Evolutionary conservation across 2,888 invertebrate genomes (phyloP), one percentile per base, ranked within the genome.

Genomic region (Sisyra terminalis): DNA sequence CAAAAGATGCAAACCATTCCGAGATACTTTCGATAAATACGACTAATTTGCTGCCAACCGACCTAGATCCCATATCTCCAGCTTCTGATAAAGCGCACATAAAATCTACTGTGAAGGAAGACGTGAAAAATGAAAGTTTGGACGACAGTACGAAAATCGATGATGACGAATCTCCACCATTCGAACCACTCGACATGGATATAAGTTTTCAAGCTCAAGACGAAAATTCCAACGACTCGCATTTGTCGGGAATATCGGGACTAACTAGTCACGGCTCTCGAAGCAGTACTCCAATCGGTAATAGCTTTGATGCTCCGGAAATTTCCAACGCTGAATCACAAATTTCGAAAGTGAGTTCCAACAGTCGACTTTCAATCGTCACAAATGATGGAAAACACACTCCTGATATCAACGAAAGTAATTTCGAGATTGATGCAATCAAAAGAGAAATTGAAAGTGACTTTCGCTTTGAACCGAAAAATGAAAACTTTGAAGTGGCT

Each of bases 61-160:
- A 86, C 57, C 63, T 86, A 35, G 85, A 86, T 60, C 82, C 85
- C 30, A 78, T 86, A 6, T 85, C 85, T 47, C 85, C 85, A 1
- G 83, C 81, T 46, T 84, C 84, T 0, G 78, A 78, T 44, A 75
- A 73, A 51, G 73, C 70, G 39, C 70, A 70, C 52, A 64, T 70
- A 36, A 11, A 46, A 45, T 29, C 36, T 24, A 18, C 29, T 39
- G 49, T 16, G 29, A 29, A 38, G 46, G 10, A 44, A 50, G 50
- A 48, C 51, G 56, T 37, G 18, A 52, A 51, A 5, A 55, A 55
- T 39, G 45, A 53, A 3, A 62, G 59, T 46, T 54, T 59, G 1
- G 65, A 67, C 39, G 66, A 66, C 31, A 63, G 59, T 5, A 30
- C 38, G 16, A 71, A 70, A 49, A 64, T 61, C 49, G 75, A 73